A percentile compares a stretch with the other conserved stretches of the same genome.
Evolutionary conservation across 2,113 vertebrate species (phyloP).

Genomic region (Chlamydotis undulata): DNA sequence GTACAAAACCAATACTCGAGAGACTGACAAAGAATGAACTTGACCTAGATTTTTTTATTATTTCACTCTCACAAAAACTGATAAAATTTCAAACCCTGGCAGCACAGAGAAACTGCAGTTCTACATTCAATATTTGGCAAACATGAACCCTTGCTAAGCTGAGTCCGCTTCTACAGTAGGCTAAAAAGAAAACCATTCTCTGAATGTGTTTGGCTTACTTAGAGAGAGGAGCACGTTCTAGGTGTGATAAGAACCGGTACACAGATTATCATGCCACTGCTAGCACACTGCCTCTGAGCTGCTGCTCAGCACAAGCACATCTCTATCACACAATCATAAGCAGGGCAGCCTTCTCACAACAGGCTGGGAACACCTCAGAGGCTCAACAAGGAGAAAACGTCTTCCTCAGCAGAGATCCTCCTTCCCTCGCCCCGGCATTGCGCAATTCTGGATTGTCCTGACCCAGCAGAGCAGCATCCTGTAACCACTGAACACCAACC

Average conservation of each 20-base stretch:
- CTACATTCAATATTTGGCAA: background rate
- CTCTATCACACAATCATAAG: fast-evolving
- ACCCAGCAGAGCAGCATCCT: background rate
- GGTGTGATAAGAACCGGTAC: background rate
- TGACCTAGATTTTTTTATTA: slow-evolving; percentile 22
- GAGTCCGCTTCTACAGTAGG: fast-evolving
- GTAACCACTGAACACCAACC: background rate
- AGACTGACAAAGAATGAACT: background rate
- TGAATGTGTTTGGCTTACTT: too few species aligned
- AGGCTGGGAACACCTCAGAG: background rate
- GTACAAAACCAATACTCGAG: background rate
- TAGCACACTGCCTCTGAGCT: background rate
- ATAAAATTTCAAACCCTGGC: background rate
- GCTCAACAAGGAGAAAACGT: background rate
- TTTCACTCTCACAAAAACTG: background rate
- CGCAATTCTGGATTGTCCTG: background rate
- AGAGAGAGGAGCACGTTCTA: background rate
- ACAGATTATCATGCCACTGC: fast-evolving
- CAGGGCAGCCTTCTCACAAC: background rate
- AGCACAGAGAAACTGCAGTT: background rate
- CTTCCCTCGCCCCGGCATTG: fast-evolving
- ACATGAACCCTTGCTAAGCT: background rate
- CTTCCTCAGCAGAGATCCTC: background rate
- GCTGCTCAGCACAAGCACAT: background rate
- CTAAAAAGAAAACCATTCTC: background rate